phyloP scores from a whole-genome alignment of 1,140 invertebrate species.

The Gryllus bimaculatus region DNA sequence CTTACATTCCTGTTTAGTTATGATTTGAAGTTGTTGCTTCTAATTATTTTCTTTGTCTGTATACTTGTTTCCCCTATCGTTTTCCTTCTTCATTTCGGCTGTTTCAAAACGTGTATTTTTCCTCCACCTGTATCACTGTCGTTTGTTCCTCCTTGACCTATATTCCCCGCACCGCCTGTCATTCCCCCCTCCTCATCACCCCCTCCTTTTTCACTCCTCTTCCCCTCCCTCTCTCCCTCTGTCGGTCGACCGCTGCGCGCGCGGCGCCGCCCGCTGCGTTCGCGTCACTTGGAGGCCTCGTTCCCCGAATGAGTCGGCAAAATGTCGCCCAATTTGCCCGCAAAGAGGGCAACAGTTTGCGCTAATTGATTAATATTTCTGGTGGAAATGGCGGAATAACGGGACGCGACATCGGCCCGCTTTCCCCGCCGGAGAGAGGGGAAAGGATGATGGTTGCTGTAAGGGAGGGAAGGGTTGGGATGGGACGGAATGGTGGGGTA shows the following conservation, averaged over 20 bases:
- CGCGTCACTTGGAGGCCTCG: background rate
- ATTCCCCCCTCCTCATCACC: background rate
- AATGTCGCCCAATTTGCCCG: background rate
- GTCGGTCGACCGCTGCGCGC: background rate
- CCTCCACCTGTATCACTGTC: too few species aligned
- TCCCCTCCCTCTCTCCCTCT: background rate
- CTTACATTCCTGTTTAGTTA: too few species aligned
- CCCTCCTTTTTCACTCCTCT: background rate
- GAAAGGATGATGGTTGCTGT: background rate
- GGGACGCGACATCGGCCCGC: too few species aligned
- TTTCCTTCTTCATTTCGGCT: too few species aligned
- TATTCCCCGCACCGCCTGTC: too few species aligned
- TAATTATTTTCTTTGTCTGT: too few species aligned
- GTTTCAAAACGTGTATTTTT: too few species aligned
- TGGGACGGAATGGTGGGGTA: too few species aligned
- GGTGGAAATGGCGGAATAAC: background rate
- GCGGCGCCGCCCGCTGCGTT: background rate
- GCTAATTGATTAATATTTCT: background rate
- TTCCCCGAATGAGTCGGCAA: background rate
- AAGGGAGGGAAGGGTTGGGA: background rate
- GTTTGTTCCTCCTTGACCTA: too few species aligned
- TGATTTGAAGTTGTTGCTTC: too few species aligned
- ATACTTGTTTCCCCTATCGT: too few species aligned
- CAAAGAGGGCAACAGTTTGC: background rate
- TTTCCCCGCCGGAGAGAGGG: background rate